Evolutionary conservation across 2,888 invertebrate genomes (phyloP).

Genomic region (Allolobophora icterica): DNA sequence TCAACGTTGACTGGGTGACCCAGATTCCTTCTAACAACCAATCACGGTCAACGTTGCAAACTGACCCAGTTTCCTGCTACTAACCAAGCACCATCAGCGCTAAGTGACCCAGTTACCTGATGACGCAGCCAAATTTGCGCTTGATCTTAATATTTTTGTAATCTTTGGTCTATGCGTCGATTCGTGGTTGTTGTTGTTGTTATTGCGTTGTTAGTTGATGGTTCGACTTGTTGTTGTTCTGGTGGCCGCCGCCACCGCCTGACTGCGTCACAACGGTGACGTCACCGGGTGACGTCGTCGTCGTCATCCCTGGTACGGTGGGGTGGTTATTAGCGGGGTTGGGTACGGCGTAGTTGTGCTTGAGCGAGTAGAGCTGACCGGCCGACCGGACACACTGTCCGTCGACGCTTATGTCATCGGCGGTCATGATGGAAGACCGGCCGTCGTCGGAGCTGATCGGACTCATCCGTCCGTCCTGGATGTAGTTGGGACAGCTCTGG

Average conservation of each 20-base stretch:
- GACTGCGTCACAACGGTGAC: slow-evolving; percentile 2
- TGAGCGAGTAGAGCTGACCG: slow-evolving; percentile 26
- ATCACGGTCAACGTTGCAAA: background rate
- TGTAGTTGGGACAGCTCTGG: slow-evolving; percentile 60
- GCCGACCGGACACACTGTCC: background rate
- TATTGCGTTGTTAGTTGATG: slow-evolving; percentile 30
- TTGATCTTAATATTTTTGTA: background rate
- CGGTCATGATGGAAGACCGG: slow-evolving; percentile 7
- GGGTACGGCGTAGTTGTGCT: background rate
- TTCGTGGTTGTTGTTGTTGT: slow-evolving; percentile 28
- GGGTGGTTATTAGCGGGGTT: background rate
- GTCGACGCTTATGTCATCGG: slow-evolving; percentile 15
- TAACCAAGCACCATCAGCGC: background rate
- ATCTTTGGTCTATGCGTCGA: background rate
- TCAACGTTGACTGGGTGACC: background rate
- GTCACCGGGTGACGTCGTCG: slow-evolving; percentile 18
- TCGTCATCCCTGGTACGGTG: background rate
- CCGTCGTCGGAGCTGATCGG: slow-evolving; percentile 21
- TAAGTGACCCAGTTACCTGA: background rate
- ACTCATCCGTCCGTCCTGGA: slow-evolving; percentile 22
- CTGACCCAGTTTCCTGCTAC: background rate
- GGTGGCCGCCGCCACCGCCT: background rate
- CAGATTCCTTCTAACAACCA: background rate
- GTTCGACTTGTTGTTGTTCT: slow-evolving; percentile 26
- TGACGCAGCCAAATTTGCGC: background rate